phyloP scores from a whole-genome alignment of 2,888 invertebrate species.

The Nysson spinosus region DNA sequence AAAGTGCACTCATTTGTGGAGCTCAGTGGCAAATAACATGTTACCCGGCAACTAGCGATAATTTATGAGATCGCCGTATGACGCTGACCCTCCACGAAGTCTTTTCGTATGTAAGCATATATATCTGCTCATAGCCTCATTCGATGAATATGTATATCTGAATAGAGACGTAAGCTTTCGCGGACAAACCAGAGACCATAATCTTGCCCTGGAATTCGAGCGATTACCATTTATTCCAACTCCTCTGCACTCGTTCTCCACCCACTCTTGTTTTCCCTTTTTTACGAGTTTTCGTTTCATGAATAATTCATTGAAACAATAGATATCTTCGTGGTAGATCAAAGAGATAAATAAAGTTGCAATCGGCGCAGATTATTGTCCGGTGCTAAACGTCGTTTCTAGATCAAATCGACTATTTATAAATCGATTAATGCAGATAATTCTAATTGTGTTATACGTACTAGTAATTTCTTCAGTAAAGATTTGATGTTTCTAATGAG shows the following conservation, averaged over 20 bases:
- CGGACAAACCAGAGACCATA: conserved; percentile 28
- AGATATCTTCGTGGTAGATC: background rate
- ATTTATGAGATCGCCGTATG: conserved; percentile 68
- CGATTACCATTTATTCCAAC: conserved; percentile 43
- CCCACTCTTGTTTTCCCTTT: conserved; percentile 19
- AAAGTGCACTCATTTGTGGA: conserved; percentile 76
- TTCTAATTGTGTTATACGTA: too few species aligned
- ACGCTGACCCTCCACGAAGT: conserved; percentile 57
- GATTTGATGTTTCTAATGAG: too few species aligned
- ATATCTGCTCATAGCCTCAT: background rate
- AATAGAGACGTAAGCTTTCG: conserved; percentile 53
- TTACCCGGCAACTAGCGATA: conserved; percentile 69
- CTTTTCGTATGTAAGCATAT: conserved; percentile 1
- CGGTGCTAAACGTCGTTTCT: background rate
- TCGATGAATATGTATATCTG: conserved; percentile 47
- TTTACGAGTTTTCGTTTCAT: conserved; percentile 32
- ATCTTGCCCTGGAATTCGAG: conserved; percentile 15
- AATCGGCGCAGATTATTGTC: background rate
- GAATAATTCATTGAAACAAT: conserved; percentile 45
- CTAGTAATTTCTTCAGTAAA: background rate
- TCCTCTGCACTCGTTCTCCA: conserved; percentile 17
- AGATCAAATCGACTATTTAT: too few species aligned
- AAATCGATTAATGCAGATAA: too few species aligned
- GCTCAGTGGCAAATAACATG: conserved; percentile 75
- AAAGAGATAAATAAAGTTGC: background rate